These are phyloP conservation scores for Tanypteryx hageni DNA, from an alignment of 2,888 invertebrate species.

Conservation along the genomic window DNA sequence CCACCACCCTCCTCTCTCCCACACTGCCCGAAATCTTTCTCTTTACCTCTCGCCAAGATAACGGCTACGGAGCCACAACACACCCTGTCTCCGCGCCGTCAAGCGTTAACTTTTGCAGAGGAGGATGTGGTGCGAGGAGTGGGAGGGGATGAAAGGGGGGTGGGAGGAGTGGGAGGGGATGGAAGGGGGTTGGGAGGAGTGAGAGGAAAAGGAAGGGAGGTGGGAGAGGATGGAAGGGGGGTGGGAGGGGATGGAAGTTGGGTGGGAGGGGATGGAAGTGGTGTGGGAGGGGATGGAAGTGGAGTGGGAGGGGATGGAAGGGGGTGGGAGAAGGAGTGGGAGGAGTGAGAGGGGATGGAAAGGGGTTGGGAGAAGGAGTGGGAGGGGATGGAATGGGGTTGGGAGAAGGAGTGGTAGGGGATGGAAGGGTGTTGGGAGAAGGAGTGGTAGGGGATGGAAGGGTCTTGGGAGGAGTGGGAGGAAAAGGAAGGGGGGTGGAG, in stretches of 20 bases:
- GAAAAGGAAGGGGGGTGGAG: too few species aligned
- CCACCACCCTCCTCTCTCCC: background rate
- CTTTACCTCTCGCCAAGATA: background rate
- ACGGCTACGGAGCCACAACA: background rate
- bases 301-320: background rate
- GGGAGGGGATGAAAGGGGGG: too few species aligned
- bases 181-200: background rate
- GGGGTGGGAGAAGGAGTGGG: background rate
- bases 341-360: background rate
- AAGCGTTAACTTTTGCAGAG: conserved; percentile 3
- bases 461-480: too few species aligned
- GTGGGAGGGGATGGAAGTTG: background rate
- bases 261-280: background rate
- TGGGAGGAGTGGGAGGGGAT: too few species aligned
- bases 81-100: conserved; percentile 8
- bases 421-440: too few species aligned
- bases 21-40: too few species aligned
- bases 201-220: background rate
- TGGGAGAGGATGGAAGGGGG: background rate
- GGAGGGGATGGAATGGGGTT: too few species aligned
- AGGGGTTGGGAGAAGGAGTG: too few species aligned
- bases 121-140: background rate
- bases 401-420: too few species aligned
- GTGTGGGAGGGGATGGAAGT: background rate
- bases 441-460: too few species aligned